Evolutionary conservation across 2,113 vertebrate species (phyloP), one percentile per base, ranked within the genome.

Genomic region (Strigops habroptila): DNA sequence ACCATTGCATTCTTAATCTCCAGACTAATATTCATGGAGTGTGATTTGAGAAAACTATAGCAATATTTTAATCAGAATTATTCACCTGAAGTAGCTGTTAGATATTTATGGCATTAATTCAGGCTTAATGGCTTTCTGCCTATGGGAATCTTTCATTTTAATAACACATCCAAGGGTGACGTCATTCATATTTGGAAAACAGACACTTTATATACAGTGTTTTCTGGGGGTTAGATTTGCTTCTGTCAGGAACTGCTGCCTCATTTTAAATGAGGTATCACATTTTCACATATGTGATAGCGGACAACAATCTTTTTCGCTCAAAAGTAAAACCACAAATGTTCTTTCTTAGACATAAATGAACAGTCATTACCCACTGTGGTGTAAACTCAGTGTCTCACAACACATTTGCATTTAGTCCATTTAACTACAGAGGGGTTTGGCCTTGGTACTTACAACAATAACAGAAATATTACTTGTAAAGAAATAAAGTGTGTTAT

Each of bases 71-170:
- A 67, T 77, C 74, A 22, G 82, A 67, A 43, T 73, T 63, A 43
- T 69, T 71, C 95, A 84, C 92, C 94, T 94, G 86, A 43, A 92
- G 86, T 30, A 57, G 82, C 82, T 80, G 46, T 24, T 81, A 12
- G 95, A 30, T 95, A 81, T 77, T 90, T 87, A 80, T 76, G 79
- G 78, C 79, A 37, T 94, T 92, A 94, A 77, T 73, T 92, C 63
- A 67, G 57, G 52, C 86, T 30, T 76, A 77, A 81, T 81, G 92
- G 82, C 74, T 71, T 21, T 37, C 48, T 84, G 92, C 82, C 90
- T 31, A 4, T 83, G 83, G 75, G 84, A 70, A 86, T 79, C 30
- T 64, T 85, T 93, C 71, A 60, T 52, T 85, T 78, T 65, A 85
- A 85, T 60, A 74, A 62, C 83, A 33, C 70, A 51, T 27, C 92